Base-by-base conservation (phyloP, 2,113 vertebrate genomes). In the Mesembrinibis cayennensis region DNA sequence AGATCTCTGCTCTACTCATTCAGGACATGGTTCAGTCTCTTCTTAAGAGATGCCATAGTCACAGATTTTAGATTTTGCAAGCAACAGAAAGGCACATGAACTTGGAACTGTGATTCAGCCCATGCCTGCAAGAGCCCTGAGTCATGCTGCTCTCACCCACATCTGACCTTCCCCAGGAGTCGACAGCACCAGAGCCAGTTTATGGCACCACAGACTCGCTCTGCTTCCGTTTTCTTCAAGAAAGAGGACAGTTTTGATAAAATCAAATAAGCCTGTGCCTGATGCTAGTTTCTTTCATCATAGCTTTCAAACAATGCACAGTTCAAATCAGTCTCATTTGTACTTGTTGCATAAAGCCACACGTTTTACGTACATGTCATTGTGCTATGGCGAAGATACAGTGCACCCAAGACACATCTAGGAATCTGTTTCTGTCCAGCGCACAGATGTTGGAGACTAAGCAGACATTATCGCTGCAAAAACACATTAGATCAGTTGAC, bases 401-500 rank as follows among this genome's bases (percentile, higher is more conserved):
- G 42, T 27, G 27, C 74, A 66, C 93, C 21, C 50, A 80, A 91
- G 49, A 67, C 22, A 34, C 44, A 81, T 87, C 32, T 25, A 96
- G 71, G 70, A 93, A 88, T 71, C 59, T 59, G 59, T 95, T 94
- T 89, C 84, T 94, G 94, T 95, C 95, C 95, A 94, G 84, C 0
- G 0, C 62, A 80, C 96, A 96, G 93, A 93, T 96, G 95, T 94
- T 95, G 87, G 79, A 95, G 74, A 93, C 82, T 91, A 92, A 82
- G 91, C 38, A 93, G 88, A 88, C 94, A 88, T 95, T 91, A 85
- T 93, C 50, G 0, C 89, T 94, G 82, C 56, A 94, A 96, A 95
- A 96, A 93, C 71, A 96, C 91, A 82, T 93, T 95, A 94, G 42
- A 93, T 82, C 6, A 0, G 67, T 85, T 97, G 94, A 96, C 93